A percentile compares a stretch with the other conserved stretches of the same genome.
Conservation (phyloP, 1,140 invertebrate species). For the Ceratina japonica region DNA sequence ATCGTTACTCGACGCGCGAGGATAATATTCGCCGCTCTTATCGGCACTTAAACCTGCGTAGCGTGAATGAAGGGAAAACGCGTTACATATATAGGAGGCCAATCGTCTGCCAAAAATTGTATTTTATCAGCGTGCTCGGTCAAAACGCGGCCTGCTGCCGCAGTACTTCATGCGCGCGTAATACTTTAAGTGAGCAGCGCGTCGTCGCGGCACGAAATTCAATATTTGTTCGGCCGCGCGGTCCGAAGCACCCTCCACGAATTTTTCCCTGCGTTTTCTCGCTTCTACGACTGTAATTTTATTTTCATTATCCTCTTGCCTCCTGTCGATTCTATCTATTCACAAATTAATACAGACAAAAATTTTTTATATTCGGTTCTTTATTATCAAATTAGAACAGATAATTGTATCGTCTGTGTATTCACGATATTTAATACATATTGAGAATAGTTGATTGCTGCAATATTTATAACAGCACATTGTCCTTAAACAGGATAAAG, state of each 20-base stretch:
- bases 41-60: not conserved
- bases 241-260: not conserved
- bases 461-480: too few relatives aligned
- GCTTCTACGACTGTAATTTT: slow-evolving; percentile 23
- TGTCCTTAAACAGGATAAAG: too few relatives aligned
- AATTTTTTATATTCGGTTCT: slow-evolving; percentile 20
- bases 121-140: not conserved
- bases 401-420: too few relatives aligned
- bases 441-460: too few relatives aligned
- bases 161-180: slow-evolving; percentile 39
- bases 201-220: slow-evolving; percentile 21
- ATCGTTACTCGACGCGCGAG: not conserved
- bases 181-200: slow-evolving; percentile 37
- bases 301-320: slow-evolving; percentile 24
- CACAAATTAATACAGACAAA: not conserved
- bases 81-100: too few relatives aligned
- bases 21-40: not conserved
- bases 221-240: slow-evolving; percentile 34
- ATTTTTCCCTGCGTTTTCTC: slow-evolving; percentile 17
- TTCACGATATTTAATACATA: too few relatives aligned
- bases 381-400: too few relatives aligned
- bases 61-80: too few relatives aligned
- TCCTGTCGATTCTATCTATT: not conserved
- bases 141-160: not conserved
- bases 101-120: not conserved